A percentile compares a stretch with the other conserved stretches of the same genome.
Evolutionary conservation across 2,888 invertebrate species (phyloP).

Genomic region (Plutella xylostella): DNA sequence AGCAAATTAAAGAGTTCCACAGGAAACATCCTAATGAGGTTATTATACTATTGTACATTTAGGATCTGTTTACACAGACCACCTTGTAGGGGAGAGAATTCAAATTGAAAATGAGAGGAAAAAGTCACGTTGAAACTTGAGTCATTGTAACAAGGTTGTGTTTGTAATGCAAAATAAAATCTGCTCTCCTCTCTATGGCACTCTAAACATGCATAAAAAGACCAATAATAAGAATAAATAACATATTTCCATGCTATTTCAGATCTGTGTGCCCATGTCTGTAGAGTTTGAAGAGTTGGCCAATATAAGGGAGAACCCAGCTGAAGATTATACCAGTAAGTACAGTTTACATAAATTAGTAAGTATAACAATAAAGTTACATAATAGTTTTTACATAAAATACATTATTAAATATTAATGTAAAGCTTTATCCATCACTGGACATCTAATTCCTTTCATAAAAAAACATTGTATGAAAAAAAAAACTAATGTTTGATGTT

Average conservation of each 20-base stretch:
- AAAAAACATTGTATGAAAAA: background rate
- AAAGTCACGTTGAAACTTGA: too few species aligned
- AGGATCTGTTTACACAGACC: too few species aligned
- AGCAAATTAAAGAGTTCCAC: conserved; percentile 96
- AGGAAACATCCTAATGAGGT: conserved; percentile 96
- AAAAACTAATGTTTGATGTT: background rate
- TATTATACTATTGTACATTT: too few species aligned
- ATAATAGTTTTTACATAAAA: background rate
- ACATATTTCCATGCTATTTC: too few species aligned
- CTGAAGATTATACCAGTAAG: conserved; percentile 82
- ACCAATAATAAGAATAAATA: too few species aligned
- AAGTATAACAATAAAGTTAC: background rate
- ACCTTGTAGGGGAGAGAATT: too few species aligned
- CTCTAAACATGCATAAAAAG: too few species aligned
- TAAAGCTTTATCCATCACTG: background rate
- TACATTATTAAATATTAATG: background rate
- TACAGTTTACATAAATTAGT: conserved; percentile 12
- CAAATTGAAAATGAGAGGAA: too few species aligned
- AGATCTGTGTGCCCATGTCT: conserved; percentile 95
- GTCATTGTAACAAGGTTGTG: too few species aligned
- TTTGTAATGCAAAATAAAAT: too few species aligned
- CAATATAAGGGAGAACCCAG: conserved; percentile 89
- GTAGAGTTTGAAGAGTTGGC: conserved; percentile 96
- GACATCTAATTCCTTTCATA: too few species aligned
- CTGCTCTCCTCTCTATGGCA: too few species aligned